These are phyloP conservation scores for Cephus cinctus DNA, from an alignment of 1,140 invertebrate genomes.

Conservation along the genomic window DNA sequence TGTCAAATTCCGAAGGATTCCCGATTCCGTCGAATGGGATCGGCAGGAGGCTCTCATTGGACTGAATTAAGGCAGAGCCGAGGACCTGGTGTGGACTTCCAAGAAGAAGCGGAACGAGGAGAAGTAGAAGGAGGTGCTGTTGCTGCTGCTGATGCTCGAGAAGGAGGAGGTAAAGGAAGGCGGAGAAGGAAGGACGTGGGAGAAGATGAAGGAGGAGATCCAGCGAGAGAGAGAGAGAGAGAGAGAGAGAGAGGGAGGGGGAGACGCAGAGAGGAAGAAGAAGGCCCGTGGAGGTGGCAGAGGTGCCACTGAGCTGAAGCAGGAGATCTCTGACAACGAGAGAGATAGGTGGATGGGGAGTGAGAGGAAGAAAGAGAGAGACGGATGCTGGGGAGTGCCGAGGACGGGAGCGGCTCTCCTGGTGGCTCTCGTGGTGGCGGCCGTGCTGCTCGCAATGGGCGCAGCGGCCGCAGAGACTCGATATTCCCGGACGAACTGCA, in stretches of 20 bases:
- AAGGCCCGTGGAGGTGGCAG: too few species aligned
- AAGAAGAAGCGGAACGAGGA: conserved; percentile 36
- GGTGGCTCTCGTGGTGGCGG: conserved; percentile 25
- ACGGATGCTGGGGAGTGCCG: too few species aligned
- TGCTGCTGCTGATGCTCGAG: conserved; percentile 26
- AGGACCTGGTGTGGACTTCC: conserved; percentile 29
- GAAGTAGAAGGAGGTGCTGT: conserved; percentile 36
- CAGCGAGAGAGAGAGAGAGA: conserved; percentile 17
- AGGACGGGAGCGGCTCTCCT: conserved; percentile 24
- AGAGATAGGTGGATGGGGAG: conserved; percentile 8
- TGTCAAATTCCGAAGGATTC: conserved; percentile 9
- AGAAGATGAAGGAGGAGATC: conserved; percentile 9
- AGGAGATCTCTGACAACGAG: too few species aligned
- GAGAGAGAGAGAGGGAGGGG: conserved; percentile 34
- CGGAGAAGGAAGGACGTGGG: background rate
- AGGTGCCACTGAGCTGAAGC: too few species aligned
- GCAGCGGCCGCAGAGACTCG: background rate
- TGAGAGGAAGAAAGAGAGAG: conserved; percentile 32
- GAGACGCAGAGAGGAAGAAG: too few species aligned
- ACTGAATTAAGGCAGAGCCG: conserved; percentile 53
- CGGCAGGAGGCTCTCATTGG: conserved; percentile 45
- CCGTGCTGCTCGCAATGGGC: too few species aligned
- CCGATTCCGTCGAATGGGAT: conserved; percentile 31
- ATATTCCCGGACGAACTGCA: conserved; percentile 22
- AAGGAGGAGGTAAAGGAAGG: background rate